Base-by-base conservation (phyloP, 1,140 invertebrate genomes). In the Bacillus rossius region DNA sequence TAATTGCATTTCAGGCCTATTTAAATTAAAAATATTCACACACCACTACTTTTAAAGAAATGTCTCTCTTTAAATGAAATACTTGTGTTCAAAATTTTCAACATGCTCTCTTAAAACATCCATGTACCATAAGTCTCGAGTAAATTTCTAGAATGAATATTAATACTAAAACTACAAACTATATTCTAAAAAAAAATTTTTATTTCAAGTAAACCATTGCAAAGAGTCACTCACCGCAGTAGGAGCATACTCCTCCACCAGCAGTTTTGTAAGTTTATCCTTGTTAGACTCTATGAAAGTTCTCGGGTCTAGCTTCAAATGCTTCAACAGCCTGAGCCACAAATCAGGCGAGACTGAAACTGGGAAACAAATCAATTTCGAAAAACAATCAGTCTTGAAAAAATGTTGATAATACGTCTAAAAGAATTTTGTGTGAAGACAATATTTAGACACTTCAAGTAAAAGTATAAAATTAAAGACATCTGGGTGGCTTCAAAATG, bases 251-350 rank as follows among this genome's bases (percentile, higher is more conserved):
- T 82, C 77, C 14, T 79, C 73, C n/a, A 88, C 73, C 42, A 87
- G 79, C 1, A 78, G 63, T 53, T 81, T 80, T 23, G 76, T 78
- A 7, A 90, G 76, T 61, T 83, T 77, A 42, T 74, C 73, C 1
- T 73, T 71, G 51, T 78, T 74, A 38, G 75, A 70, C n/a, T 69
- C 72, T 13, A 87, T 74, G 54, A 87, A 80, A 37, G 78, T 69
- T 40, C 73, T 71, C 0, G 84, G 79, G 42, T 81, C 71, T 1
- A 82, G 69, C 13, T 79, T 71, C 23, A 84, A 75, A 58, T 81
- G 77, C 41, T 79, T 80, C 0, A 81, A 65, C 20, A 87, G 74
- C 61, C 83, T 84, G 0, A 77, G 63, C 86, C 86, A 89, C 13
- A 86, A 69, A 59, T 78, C 73, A 17, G 75, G 74, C 47, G 73